Evolutionary conservation across 2,113 vertebrate genomes (phyloP).

Genomic region (Chionomys nivalis): DNA sequence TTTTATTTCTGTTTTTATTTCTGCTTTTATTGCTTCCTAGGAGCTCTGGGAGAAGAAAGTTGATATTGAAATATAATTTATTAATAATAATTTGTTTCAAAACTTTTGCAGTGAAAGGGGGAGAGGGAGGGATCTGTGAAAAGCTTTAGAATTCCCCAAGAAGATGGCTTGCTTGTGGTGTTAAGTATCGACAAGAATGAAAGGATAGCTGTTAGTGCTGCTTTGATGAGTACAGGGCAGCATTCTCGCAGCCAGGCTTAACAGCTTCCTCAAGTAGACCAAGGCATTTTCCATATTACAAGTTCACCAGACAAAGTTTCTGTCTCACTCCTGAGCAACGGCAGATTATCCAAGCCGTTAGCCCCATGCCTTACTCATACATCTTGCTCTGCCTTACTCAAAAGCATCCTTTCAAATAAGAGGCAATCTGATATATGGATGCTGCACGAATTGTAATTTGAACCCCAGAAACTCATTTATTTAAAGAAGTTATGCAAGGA

Average conservation of each 20-base stretch:
- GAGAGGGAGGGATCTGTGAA: conserved; percentile 32
- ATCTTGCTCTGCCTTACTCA: not conserved
- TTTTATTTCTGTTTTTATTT: conserved; percentile 66
- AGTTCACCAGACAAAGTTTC: conserved; percentile 10
- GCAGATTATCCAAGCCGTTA: not conserved
- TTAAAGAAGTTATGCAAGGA: conserved; percentile 29
- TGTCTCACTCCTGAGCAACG: not conserved
- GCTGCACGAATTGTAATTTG: conserved; percentile 37
- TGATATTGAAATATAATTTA: conserved; percentile 64
- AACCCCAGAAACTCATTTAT: conserved; percentile 54
- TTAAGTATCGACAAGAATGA: conserved; percentile 40
- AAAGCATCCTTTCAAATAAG: not conserved
- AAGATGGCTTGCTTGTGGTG: not conserved
- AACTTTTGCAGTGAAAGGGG: conserved; percentile 45
- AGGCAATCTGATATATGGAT: conserved; percentile 9
- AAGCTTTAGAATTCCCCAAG: conserved; percentile 47
- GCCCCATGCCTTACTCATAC: not conserved
- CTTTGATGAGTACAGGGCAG: not conserved
- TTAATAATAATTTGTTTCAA: conserved; percentile 74
- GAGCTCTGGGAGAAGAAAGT: conserved; percentile 13
- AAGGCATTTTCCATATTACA: not conserved
- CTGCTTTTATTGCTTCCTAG: conserved; percentile 20
- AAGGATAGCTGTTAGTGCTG: conserved; percentile 17
- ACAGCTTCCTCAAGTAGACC: not conserved
- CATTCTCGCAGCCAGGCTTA: not conserved